A percentile compares a stretch with the other conserved stretches of the same genome.
Conservation (phyloP, 1,140 invertebrate species). For the Ooceraea biroi region DNA sequence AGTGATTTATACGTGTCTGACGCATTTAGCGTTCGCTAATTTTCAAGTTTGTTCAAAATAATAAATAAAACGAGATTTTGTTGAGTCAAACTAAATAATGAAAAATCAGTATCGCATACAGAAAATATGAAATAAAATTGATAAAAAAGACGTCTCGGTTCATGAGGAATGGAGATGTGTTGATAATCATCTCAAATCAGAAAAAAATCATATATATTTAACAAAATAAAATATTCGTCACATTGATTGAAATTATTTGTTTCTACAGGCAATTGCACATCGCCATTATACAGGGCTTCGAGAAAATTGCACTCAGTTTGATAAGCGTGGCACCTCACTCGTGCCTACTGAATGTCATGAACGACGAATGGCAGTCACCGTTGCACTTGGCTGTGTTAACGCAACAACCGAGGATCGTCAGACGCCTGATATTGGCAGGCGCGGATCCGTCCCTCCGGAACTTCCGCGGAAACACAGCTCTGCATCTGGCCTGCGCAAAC, state of each 20-base stretch:
- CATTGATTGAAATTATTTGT: neutral
- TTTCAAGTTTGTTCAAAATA: slow-evolving; percentile 9
- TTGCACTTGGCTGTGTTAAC: slow-evolving; percentile 92
- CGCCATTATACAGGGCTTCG: slow-evolving; percentile 90
- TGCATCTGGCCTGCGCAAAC: slow-evolving; percentile 89
- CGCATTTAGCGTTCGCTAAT: neutral
- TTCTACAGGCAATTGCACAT: slow-evolving; percentile 90
- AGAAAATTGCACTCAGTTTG: slow-evolving; percentile 89
- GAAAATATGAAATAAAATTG: neutral
- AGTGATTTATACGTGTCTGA: neutral
- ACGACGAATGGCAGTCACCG: slow-evolving; percentile 90
- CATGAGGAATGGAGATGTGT: too few relatives aligned
- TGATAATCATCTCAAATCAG: too few relatives aligned
- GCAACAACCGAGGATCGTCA: slow-evolving; percentile 88
- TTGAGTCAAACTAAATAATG: slow-evolving; percentile 7
- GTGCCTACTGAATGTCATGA: slow-evolving; percentile 89
- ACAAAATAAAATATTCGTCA: too few relatives aligned
- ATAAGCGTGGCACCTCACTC: slow-evolving; percentile 90
- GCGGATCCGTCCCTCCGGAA: slow-evolving; percentile 88
- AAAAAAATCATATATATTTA: too few relatives aligned
- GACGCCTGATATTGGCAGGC: slow-evolving; percentile 90
- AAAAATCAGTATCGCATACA: slow-evolving; percentile 13
- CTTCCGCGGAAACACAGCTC: slow-evolving; percentile 89
- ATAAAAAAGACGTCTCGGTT: too few relatives aligned
- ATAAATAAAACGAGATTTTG: slow-evolving; percentile 25